phyloP scores from a whole-genome alignment of 2,113 vertebrate genomes.

The Gallinago jamesoni region DNA sequence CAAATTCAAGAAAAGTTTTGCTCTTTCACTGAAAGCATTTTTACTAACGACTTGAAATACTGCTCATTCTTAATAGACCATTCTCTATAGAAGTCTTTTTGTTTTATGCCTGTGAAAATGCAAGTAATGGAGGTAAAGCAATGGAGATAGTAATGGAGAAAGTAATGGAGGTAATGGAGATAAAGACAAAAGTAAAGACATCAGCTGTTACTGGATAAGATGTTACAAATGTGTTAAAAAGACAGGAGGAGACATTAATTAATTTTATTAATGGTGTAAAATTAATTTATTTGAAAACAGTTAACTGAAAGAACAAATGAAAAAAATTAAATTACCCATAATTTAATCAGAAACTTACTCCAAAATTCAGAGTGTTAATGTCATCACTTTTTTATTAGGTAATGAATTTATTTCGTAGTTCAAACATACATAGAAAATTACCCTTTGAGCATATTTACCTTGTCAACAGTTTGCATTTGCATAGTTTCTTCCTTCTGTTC shows the following conservation, averaged over 20 bases:
- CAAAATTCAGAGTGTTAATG: background rate
- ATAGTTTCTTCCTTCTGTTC: background rate
- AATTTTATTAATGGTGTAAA: background rate
- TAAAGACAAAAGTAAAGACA: slow-evolving; percentile 11
- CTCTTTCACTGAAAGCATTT: slow-evolving; percentile 48
- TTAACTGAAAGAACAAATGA: background rate
- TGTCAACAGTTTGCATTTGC: background rate
- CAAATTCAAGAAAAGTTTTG: background rate
- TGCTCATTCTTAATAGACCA: slow-evolving; percentile 49
- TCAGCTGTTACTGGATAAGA: background rate
- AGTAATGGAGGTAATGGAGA: slow-evolving; percentile 16
- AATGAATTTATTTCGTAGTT: background rate
- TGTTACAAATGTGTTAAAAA: background rate
- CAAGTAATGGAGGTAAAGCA: background rate
- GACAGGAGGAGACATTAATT: slow-evolving; percentile 7
- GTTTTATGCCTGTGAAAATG: slow-evolving; percentile 6
- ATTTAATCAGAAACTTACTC: background rate
- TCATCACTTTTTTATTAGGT: background rate
- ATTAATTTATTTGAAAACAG: background rate
- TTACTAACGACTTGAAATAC: slow-evolving; percentile 53
- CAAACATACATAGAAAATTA: background rate
- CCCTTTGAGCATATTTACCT: background rate
- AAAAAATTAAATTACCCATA: background rate
- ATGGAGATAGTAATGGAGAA: too few relatives aligned
- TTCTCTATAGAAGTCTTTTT: background rate